phyloP scores from a whole-genome alignment of 2,797 vertebrate species.

The Sebastolobus altivelis region DNA sequence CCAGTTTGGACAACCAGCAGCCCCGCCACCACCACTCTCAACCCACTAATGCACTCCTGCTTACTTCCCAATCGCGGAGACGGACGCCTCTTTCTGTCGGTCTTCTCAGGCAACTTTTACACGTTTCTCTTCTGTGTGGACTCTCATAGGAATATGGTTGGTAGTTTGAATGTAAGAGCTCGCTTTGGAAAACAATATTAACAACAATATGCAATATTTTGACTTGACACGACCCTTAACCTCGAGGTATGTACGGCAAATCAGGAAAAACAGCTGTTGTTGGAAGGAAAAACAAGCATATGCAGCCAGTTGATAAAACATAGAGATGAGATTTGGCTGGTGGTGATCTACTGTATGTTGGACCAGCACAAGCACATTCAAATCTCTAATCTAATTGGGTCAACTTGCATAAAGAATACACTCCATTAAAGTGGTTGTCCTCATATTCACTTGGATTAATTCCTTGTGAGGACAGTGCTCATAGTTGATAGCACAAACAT shows the following conservation, averaged over 20 bases:
- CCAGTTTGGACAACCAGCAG: constrained; percentile 47
- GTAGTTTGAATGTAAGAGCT: constrained; percentile 18
- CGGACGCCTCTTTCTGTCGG: constrained; percentile 2
- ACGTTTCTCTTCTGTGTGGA: neutral
- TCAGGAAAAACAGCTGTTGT: neutral
- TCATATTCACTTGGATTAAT: neutral
- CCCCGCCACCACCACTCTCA: neutral
- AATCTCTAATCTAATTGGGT: neutral
- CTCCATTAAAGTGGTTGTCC: neutral
- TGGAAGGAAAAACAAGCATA: neutral
- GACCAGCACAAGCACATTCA: neutral
- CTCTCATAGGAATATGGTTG: constrained; percentile 19
- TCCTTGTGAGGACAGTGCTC: neutral
- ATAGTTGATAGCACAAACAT: constrained; percentile 7
- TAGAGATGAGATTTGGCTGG: neutral
- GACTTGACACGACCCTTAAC: neutral
- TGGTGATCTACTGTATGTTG: neutral
- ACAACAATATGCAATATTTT: constrained; percentile 23
- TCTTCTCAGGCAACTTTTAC: neutral
- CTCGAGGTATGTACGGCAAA: neutral
- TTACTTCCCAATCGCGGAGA: constrained; percentile 10
- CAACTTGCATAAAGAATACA: neutral
- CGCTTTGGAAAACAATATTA: constrained; percentile 27
- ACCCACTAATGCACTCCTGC: constrained; percentile 58
- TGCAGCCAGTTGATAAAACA: neutral